A percentile compares a stretch with the other conserved stretches of the same genome.
phyloP scores from a whole-genome alignment of 2,113 vertebrate genomes.

The Arvicanthis niloticus region DNA sequence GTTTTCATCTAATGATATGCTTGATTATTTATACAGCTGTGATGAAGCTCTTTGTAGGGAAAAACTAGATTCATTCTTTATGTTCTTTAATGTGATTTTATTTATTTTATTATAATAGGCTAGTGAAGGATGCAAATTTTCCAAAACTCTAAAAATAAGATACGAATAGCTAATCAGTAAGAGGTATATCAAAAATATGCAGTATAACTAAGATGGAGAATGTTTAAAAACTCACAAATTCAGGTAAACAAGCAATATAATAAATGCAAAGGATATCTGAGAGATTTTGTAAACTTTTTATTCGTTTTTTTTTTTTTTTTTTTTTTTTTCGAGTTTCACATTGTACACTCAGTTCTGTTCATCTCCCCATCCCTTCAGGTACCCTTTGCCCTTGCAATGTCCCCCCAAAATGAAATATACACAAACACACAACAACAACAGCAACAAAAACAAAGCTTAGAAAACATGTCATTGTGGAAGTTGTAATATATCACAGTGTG shows the following conservation, averaged over 20 bases:
- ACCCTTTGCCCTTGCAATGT: no score
- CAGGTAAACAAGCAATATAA: neutral
- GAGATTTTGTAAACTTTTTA: neutral
- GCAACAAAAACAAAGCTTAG: no score
- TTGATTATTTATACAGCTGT: neutral
- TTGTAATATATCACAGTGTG: no score
- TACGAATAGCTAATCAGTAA: neutral
- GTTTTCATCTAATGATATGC: constrained; percentile 40
- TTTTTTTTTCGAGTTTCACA: no score
- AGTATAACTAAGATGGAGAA: neutral
- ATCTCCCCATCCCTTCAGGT: no score
- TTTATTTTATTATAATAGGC: constrained; percentile 20
- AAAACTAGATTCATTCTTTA: constrained; percentile 47
- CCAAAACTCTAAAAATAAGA: neutral
- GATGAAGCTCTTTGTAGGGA: neutral
- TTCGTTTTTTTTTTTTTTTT: no score
- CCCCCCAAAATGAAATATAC: no score
- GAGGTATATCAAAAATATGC: neutral
- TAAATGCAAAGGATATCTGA: neutral
- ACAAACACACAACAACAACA: no score
- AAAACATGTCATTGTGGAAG: no score
- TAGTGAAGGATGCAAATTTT: neutral
- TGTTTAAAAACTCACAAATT: constrained; percentile 18
- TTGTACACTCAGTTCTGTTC: no score
- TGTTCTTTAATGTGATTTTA: constrained; percentile 25